Evolutionary conservation across 2,888 invertebrate genomes (phyloP).

Genomic region (Colletes collaris): DNA sequence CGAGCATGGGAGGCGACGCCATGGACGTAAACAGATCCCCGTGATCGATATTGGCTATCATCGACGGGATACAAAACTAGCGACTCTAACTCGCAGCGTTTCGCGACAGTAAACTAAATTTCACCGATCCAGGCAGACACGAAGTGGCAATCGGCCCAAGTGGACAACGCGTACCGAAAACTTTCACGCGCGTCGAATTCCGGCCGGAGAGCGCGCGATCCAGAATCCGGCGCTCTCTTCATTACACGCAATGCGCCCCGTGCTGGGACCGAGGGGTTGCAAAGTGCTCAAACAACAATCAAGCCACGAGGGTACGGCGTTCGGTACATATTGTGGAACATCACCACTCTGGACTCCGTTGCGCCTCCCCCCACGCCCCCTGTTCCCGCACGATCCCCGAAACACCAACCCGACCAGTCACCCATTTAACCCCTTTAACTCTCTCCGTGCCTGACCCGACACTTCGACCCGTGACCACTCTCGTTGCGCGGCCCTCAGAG

Average conservation of each 20-base stretch:
- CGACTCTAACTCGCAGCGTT: too few relatives aligned
- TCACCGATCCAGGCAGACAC: neutral
- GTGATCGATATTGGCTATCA: slow-evolving; percentile 17
- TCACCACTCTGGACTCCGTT: slow-evolving; percentile 61
- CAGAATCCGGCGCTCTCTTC: slow-evolving; percentile 52
- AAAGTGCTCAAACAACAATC: slow-evolving; percentile 75
- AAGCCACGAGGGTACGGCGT: slow-evolving; percentile 62
- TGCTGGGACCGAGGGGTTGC: slow-evolving; percentile 34
- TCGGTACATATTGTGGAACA: slow-evolving; percentile 73
- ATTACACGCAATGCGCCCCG: slow-evolving; percentile 56
- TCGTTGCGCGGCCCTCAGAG: slow-evolving; percentile 30
- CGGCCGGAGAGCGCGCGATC: slow-evolving; percentile 10
- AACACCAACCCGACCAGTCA: slow-evolving; percentile 9
- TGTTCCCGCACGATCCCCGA: neutral
- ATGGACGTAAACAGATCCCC: too few relatives aligned
- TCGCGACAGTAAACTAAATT: neutral
- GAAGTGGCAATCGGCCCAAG: slow-evolving; percentile 35
- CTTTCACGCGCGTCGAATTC: slow-evolving; percentile 30
- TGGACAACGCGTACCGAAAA: slow-evolving; percentile 44
- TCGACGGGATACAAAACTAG: too few relatives aligned
- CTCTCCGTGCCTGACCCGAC: slow-evolving; percentile 53
- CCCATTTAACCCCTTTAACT: slow-evolving; percentile 69
- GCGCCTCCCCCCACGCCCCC: slow-evolving; percentile 14
- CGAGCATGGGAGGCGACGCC: too few relatives aligned
- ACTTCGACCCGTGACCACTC: slow-evolving; percentile 61